Evolutionary conservation across 1,140 invertebrate genomes (phyloP).

Genomic region (Ips nitidus): DNA sequence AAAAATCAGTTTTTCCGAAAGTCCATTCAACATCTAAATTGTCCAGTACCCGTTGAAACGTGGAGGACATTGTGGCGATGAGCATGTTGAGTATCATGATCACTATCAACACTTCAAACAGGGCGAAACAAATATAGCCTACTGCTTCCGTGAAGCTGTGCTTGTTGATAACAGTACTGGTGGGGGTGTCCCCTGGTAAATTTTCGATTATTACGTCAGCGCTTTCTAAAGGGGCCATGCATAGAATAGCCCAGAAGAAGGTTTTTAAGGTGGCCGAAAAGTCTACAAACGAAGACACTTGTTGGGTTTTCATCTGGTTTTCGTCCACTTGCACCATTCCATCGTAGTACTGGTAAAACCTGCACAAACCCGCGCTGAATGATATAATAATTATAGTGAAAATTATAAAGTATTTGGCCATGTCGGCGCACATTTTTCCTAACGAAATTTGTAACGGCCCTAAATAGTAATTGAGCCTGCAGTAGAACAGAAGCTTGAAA

Average conservation of each 20-base stretch:
- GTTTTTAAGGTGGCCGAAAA: conserved; percentile 65
- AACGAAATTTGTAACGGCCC: conserved; percentile 65
- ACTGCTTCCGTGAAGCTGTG: conserved; percentile 63
- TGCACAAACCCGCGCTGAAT: conserved; percentile 55
- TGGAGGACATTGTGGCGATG: conserved; percentile 76
- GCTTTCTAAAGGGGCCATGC: conserved; percentile 66
- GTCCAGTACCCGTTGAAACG: conserved; percentile 66
- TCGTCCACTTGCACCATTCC: conserved; percentile 62
- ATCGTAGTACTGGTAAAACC: conserved; percentile 62
- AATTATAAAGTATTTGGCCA: conserved; percentile 58
- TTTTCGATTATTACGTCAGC: conserved; percentile 65
- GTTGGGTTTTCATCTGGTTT: conserved; percentile 53
- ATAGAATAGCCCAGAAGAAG: conserved; percentile 76
- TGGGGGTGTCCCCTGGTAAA: conserved; percentile 54
- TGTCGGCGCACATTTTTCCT: conserved; percentile 62
- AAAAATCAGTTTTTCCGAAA: conserved; percentile 61
- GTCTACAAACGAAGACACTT: conserved; percentile 59
- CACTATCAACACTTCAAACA: conserved; percentile 68
- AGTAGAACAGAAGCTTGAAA: conserved; percentile 59
- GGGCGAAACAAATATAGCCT: conserved; percentile 65
- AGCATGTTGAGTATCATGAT: conserved; percentile 77
- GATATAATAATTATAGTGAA: conserved; percentile 59
- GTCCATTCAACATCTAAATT: conserved; percentile 64
- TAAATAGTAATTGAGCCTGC: conserved; percentile 60
- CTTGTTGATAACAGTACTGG: conserved; percentile 55